These are phyloP conservation scores for Globodera rostochiensis DNA, from an alignment of 1,140 invertebrate species.

Conservation along the genomic window DNA sequence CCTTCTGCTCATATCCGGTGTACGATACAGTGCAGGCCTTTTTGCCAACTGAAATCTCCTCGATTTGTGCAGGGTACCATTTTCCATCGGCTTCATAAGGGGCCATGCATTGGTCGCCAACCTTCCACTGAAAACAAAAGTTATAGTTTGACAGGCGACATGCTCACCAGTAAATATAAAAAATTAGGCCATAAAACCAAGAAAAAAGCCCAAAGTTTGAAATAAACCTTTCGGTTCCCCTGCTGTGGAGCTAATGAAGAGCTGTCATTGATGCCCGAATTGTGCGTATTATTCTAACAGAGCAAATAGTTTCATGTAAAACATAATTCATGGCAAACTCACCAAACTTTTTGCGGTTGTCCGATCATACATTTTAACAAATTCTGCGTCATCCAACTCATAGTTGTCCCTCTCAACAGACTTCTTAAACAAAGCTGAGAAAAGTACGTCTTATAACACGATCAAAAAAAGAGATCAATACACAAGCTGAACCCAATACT, in stretches of 20 bases:
- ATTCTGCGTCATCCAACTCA: constrained; percentile 41
- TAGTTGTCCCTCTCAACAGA: constrained; percentile 12
- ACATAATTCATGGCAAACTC: neutral
- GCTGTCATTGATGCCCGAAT: constrained; percentile 5
- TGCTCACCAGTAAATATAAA: neutral
- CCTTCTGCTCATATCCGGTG: constrained; percentile 46
- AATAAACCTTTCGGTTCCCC: neutral
- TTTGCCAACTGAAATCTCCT: constrained; percentile 7
- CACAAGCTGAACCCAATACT: too few species aligned
- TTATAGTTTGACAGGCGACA: neutral
- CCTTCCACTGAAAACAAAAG: constrained; percentile 41
- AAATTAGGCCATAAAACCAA: neutral
- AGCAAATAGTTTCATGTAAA: neutral
- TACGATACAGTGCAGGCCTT: constrained; percentile 38
- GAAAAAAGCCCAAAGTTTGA: neutral
- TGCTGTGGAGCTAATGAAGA: constrained; percentile 1
- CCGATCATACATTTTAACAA: constrained; percentile 45
- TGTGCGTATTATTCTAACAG: constrained; percentile 19
- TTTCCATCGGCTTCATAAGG: constrained; percentile 42
- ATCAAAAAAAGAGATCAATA: neutral
- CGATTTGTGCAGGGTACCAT: constrained; percentile 48
- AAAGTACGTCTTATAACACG: neutral
- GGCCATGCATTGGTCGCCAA: constrained; percentile 46
- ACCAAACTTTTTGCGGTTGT: constrained; percentile 34
- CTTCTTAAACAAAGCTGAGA: constrained; percentile 3